Conservation (phyloP, 1,140 invertebrate genomes). For the Zaprionus ornatus region DNA sequence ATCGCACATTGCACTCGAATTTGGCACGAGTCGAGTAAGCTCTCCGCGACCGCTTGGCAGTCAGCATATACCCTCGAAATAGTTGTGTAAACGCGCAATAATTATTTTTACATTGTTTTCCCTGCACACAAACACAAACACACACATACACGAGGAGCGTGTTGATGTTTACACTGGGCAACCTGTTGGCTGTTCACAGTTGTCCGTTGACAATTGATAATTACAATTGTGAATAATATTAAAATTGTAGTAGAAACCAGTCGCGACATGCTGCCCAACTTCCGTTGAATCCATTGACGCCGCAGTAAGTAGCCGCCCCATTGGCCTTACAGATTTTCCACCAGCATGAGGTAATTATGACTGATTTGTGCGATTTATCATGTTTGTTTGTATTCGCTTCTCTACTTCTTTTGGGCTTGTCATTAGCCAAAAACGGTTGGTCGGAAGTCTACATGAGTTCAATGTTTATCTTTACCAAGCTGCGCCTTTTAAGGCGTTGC, state of each 20-base stretch:
- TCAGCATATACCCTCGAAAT: slow-evolving; percentile 40
- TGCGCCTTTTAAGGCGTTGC: slow-evolving; percentile 35
- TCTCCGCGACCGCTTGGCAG: too few relatives aligned
- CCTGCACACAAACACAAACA: too few relatives aligned
- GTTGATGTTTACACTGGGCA: slow-evolving; percentile 49
- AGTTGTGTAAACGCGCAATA: slow-evolving; percentile 63
- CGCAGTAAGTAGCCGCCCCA: slow-evolving; percentile 34
- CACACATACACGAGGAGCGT: neutral
- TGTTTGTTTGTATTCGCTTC: slow-evolving; percentile 8
- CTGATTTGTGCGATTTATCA: slow-evolving; percentile 63
- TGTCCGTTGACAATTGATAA: slow-evolving; percentile 6
- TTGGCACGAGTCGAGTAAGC: slow-evolving; percentile 48
- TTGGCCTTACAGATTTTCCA: slow-evolving; percentile 36
- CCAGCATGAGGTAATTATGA: slow-evolving; percentile 56
- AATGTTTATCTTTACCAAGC: slow-evolving; percentile 29
- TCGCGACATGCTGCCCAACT: slow-evolving; percentile 35
- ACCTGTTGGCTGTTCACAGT: slow-evolving; percentile 49
- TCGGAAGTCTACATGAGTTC: slow-evolving; percentile 4
- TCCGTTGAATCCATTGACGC: slow-evolving; percentile 18
- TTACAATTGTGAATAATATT: slow-evolving; percentile 59
- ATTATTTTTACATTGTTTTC: slow-evolving; percentile 38
- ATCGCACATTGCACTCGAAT: slow-evolving; percentile 13
- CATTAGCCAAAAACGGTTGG: slow-evolving; percentile 41
- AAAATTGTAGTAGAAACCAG: slow-evolving; percentile 59
- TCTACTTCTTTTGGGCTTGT: slow-evolving; percentile 7